Base-by-base conservation (phyloP, 1,140 invertebrate species). In the Drosophila takahashii region DNA sequence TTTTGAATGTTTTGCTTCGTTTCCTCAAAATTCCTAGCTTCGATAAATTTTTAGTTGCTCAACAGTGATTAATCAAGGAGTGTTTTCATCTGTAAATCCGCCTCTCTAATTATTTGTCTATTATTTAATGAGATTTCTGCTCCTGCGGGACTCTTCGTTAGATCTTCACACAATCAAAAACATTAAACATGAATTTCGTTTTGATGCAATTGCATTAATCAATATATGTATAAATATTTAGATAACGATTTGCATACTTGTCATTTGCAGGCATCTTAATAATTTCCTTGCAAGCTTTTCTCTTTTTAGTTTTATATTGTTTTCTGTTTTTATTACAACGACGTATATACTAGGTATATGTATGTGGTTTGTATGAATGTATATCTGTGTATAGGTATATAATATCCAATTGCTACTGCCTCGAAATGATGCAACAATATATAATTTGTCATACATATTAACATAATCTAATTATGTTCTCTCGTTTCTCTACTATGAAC, bases 331-430 rank as follows among this genome's bases (percentile, higher is more conserved):
- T 77, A 80, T 86, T 86, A 86, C 81, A 86, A 86, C 81, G 84
- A 84, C 69, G 77, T 86, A 86, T 87, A 87, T 87, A 87, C 84
- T 87, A 89, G 59, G 84, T 83, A 84, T 89, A 84, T 86, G 69
- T 86, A 67, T 75, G 75, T 87, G 66, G 64, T 53, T 83, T 85
- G 66, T 78, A 85, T 80, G 62, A 70, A 76, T 77, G 65, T 78
- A 61, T 77, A 52, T 76, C 61, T 75, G 71, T 76, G 64, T 76
- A 45, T 77, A 77, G 51, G 45, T 66, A 66, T 76, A 66, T 87
- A 89, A 89, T 89, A 89, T 89, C 83, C 83, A 87, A 86, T 86
- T 87, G 83, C 83, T 89, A 84, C 76, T 87, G 70, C 79, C 67
- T 78, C 74, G 50, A 77, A 77, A 77, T 65, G 53, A 78, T 78